Base-by-base conservation (phyloP, 1,140 invertebrate genomes). In the Eriosoma lanigerum region DNA sequence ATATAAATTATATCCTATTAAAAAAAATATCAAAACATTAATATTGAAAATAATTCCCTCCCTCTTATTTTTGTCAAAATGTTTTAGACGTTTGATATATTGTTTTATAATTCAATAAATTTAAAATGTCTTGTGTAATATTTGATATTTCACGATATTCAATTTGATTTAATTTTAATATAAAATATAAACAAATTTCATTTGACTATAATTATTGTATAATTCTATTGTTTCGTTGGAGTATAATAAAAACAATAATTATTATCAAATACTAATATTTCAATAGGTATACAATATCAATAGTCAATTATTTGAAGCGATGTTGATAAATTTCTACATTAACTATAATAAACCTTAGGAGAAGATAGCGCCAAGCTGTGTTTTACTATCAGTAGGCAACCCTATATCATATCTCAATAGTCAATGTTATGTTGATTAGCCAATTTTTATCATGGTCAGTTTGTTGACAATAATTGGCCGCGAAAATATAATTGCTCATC, bases 381-480 rank as follows among this genome's bases (percentile, higher is more conserved):
- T 76, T 76, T 76, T 13, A 26, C 29, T 24, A 24, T 3, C 73
- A 24, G 32, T 26, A 15, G 73, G 73, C 10, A 56, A 44, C 15
- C 56, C 38, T n/a, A 46, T 58, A 58, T 19, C 9, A 26, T 76
- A n/a, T n/a, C 72, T 75, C n/a, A n/a, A n/a, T n/a, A n/a, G n/a
- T n/a, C 72, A 75, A 21, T 75, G 21, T 58, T 60, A n/a, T 60
- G 56, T 24, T 32, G n/a, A 58, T 76, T 76, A 8, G 38, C 54
- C 52, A 76, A 76, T 21, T 12, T 24, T 44, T 44, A 56, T 76
- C 56, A 58, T 38, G 73, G 73, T 60, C 73, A 26, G 44, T 54
- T 60, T 21, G 73, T 60, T n/a, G 17, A 24, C 32, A 21, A 50
- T 17, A 60, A 48, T 26, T 17, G 19, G 19, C 29, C 10, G 10